phyloP scores from a whole-genome alignment of 2,797 vertebrate species.

The Gobio occitaniae region DNA sequence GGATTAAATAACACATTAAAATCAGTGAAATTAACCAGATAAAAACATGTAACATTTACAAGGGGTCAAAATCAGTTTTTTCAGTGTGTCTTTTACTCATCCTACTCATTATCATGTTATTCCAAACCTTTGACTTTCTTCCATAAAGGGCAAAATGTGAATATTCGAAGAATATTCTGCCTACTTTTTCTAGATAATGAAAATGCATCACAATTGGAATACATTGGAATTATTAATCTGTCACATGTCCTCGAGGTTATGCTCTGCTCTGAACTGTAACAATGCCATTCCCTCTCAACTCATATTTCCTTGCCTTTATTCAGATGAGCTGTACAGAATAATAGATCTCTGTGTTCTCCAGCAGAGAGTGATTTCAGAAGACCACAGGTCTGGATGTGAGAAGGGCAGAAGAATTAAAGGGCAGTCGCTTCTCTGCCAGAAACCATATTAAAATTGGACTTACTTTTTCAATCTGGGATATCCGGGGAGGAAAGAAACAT shows the following conservation, averaged over 20 bases:
- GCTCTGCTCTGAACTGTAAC: conserved; percentile 3
- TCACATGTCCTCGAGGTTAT: not conserved
- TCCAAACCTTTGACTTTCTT: not conserved
- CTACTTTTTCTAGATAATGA: not conserved
- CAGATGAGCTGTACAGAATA: not conserved
- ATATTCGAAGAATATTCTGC: not conserved
- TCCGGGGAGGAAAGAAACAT: conserved; percentile 45
- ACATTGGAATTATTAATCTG: not conserved
- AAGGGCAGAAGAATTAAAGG: conserved; percentile 47
- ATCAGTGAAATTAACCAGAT: conserved; percentile 7
- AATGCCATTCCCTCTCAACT: not conserved
- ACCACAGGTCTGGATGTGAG: conserved; percentile 32
- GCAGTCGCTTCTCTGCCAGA: conserved; percentile 44
- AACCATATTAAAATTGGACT: conserved; percentile 56
- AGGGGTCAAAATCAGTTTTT: not conserved
- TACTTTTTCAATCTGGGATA: conserved; percentile 49
- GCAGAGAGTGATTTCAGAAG: conserved; percentile 17
- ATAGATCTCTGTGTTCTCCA: conserved; percentile 21
- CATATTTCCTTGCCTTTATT: not conserved
- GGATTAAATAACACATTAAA: conserved; percentile 11
- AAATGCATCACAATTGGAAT: not conserved
- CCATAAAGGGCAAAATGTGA: not conserved
- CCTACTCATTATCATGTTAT: not conserved
- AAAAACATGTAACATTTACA: conserved; percentile 9
- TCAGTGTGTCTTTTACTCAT: not conserved